Evolutionary conservation across 2,113 vertebrate genomes (phyloP).

Genomic region (Mobula birostris): DNA sequence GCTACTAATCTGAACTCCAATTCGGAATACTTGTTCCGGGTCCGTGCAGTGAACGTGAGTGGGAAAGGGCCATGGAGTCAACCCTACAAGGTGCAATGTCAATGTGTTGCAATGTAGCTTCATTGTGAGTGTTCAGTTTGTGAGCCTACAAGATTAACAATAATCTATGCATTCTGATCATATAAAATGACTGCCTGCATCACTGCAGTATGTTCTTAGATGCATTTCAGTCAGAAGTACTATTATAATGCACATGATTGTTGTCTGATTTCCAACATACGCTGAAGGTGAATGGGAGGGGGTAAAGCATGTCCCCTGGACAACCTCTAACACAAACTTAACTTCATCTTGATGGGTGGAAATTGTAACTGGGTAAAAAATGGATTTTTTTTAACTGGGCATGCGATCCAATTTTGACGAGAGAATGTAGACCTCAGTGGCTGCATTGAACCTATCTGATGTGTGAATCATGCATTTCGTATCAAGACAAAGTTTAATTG

Average conservation of each 20-base stretch:
- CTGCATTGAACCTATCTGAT: not conserved
- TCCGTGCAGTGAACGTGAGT: constrained; percentile 17
- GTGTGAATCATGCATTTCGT: too few species aligned
- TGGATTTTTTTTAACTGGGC: not conserved
- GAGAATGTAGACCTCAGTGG: not conserved
- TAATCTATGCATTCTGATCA: not conserved
- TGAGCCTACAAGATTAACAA: not conserved
- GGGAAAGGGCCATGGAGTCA: constrained; percentile 32
- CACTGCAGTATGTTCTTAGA: not conserved
- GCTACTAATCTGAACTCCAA: constrained; percentile 34
- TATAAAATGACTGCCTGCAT: not conserved
- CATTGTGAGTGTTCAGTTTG: not conserved
- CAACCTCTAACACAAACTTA: not conserved
- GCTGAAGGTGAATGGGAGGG: not conserved
- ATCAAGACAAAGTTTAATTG: not conserved
- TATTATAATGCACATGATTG: not conserved
- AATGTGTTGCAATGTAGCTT: too few species aligned
- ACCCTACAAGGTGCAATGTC: constrained; percentile 22
- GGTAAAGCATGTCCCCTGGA: not conserved
- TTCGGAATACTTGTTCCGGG: constrained; percentile 34
- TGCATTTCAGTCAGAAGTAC: not conserved
- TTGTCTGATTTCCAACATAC: not conserved
- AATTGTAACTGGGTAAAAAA: not conserved
- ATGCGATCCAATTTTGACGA: not conserved
- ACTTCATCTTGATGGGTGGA: not conserved